phyloP scores from a whole-genome alignment of 1,140 invertebrate species.

The Teleopsis dalmanni region DNA sequence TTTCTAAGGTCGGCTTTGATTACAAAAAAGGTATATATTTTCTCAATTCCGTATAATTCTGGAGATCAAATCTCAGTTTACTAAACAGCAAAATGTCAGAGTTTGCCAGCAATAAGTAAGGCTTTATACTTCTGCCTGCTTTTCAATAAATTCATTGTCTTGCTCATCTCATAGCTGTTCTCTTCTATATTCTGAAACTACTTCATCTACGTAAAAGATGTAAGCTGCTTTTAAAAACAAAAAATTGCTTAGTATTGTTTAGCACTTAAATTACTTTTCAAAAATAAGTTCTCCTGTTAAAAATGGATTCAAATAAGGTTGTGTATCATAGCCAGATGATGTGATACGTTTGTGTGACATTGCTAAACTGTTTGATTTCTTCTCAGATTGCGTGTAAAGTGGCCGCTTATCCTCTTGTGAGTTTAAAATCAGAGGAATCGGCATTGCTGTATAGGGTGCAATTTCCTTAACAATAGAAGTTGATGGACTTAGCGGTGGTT shows the following conservation, averaged over 20 bases:
- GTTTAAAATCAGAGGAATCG: slow-evolving; percentile 36
- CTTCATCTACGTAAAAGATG: not conserved
- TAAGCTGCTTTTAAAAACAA: not conserved
- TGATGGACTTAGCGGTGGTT: slow-evolving; percentile 16
- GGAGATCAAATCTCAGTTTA: too few relatives aligned
- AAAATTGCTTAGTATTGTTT: not conserved
- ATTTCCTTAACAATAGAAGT: slow-evolving; percentile 25
- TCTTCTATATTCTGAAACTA: not conserved
- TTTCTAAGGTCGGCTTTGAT: too few relatives aligned
- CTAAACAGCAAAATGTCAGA: too few relatives aligned
- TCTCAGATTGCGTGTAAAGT: slow-evolving; percentile 11
- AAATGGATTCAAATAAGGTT: slow-evolving; percentile 39
- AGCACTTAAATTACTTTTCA: slow-evolving; percentile 28
- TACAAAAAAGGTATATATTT: too few relatives aligned
- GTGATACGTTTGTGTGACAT: slow-evolving; percentile 27
- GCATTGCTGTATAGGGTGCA: slow-evolving; percentile 37
- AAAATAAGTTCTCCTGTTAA: slow-evolving; percentile 40
- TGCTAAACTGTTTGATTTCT: slow-evolving; percentile 13
- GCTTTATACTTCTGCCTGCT: too few relatives aligned
- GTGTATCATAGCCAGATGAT: slow-evolving; percentile 30
- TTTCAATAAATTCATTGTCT: too few relatives aligned
- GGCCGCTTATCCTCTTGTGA: slow-evolving; percentile 35
- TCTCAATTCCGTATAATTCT: too few relatives aligned
- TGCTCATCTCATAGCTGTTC: not conserved
- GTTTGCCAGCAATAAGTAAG: too few relatives aligned